These are phyloP conservation scores for Scolopax mira DNA, from an alignment of 2,113 vertebrate genomes.

Conservation along the genomic window DNA sequence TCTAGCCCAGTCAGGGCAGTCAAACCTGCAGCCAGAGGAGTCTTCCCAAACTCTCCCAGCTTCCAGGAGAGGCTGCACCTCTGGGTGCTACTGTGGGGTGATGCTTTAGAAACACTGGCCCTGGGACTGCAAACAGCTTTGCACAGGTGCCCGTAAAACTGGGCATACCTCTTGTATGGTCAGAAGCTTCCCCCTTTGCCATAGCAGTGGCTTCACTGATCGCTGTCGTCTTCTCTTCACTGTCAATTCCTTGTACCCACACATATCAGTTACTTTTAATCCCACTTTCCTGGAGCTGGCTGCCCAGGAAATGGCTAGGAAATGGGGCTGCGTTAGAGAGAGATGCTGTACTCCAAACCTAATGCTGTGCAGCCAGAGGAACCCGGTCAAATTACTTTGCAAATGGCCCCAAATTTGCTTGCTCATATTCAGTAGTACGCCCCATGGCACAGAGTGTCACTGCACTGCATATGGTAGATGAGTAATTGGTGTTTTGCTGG, in stretches of 20 bases:
- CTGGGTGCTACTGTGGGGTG: not conserved
- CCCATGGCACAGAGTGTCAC: not conserved
- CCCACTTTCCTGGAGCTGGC: not conserved
- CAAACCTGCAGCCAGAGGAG: not conserved
- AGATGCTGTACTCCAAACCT: not conserved
- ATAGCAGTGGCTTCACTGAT: not conserved
- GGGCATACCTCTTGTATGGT: not conserved
- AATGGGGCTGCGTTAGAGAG: not conserved
- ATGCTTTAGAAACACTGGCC: not conserved
- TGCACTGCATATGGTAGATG: not conserved
- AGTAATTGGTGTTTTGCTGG: not conserved
- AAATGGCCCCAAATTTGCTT: not conserved
- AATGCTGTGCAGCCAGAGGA: not conserved
- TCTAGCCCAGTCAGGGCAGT: not conserved
- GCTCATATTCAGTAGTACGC: not conserved
- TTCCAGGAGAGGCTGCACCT: not conserved
- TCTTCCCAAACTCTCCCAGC: rapidly evolving
- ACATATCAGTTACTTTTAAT: rapidly evolving
- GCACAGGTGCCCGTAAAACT: not conserved
- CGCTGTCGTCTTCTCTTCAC: not conserved
- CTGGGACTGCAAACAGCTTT: not conserved
- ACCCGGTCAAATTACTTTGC: not conserved
- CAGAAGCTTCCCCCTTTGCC: not conserved
- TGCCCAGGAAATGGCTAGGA: not conserved
- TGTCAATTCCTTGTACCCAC: not conserved